phyloP scores from a whole-genome alignment of 2,888 invertebrate species.

The Bugulina stolonifera region DNA sequence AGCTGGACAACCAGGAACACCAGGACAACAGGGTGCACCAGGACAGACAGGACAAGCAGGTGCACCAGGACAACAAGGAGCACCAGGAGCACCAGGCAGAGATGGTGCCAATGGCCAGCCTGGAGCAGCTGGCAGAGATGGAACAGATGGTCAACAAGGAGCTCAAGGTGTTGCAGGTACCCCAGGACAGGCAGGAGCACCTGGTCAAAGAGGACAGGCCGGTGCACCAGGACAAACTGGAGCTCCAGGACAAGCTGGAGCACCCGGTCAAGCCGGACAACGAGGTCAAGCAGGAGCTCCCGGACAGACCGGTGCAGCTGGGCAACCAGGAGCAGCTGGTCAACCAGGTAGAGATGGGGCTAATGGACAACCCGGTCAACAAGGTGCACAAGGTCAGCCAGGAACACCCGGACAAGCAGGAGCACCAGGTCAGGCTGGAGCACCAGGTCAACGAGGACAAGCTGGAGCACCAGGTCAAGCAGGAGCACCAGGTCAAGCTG shows the following conservation, averaged over 20 bases:
- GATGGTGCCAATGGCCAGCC: constrained; percentile 22
- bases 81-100: constrained; percentile 17
- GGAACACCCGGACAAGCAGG: neutral
- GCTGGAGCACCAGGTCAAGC: neutral
- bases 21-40: constrained; percentile 17
- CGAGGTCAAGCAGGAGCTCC: constrained; percentile 18
- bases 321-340: too few relatives aligned
- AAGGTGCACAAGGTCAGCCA: neutral
- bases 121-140: constrained; percentile 24
- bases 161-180: constrained; percentile 34
- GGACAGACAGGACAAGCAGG: constrained; percentile 21
- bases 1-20: neutral
- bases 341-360: neutral
- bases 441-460: neutral
- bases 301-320: neutral
- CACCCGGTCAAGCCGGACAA: neutral
- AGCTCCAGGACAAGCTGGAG: neutral
- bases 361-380: neutral
- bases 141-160: constrained; percentile 38
- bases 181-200: constrained; percentile 37
- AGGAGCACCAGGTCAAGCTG: neutral
- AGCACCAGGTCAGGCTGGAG: neutral
- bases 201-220: constrained; percentile 34
- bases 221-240: neutral
- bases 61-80: constrained; percentile 22